Base-by-base conservation (phyloP, 2,113 vertebrate species). In the Atherinomorus stipes region DNA sequence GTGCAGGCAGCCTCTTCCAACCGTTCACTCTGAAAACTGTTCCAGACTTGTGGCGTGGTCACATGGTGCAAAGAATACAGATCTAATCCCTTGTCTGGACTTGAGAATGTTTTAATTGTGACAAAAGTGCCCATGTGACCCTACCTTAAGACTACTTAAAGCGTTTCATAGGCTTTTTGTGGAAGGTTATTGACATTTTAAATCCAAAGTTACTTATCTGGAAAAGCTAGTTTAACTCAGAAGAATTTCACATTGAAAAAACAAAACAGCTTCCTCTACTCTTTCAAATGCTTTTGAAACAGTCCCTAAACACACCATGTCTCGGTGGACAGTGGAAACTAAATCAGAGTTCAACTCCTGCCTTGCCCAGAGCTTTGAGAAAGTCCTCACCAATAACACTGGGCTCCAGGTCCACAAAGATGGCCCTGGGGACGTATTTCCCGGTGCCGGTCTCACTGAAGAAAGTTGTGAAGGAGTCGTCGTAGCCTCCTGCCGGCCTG, bases 391-490 rank as follows among this genome's bases (percentile, higher is more conserved):
- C 91, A 0, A 92, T 92, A 1, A 92, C 91, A 0, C 87, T 92
- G 18, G 91, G 91, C 60, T 92, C 91, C 83, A 92, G 87, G 78
- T 92, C 91, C 1, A 92, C 91, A 13, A 92, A 91, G 79, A 90
- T 90, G 54, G 89, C 89, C 13, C 89, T 67, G 68, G 89, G 89
- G 64, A 92, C 91, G 6, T 89, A 91, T 53, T 91, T 92, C 67
- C 89, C 89, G 0, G 34, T 70, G 53, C 89, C 89, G 0, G 91
- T 92, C 50, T 90, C 86, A 13, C 89, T 92, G 71, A 92, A 92
- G 81, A 92, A 92, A 19, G 91, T 92, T 52, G 89, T 91, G 83
- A 91, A 92, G 63, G 91, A 92, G 81, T 92, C 89, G 0, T 92
- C 89, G 8, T 83, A 59, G 53, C 80, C 74, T 0, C 54, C 0